Evolutionary conservation across 1,140 invertebrate species (phyloP).

Genomic region (Sitobion miscanthi): DNA sequence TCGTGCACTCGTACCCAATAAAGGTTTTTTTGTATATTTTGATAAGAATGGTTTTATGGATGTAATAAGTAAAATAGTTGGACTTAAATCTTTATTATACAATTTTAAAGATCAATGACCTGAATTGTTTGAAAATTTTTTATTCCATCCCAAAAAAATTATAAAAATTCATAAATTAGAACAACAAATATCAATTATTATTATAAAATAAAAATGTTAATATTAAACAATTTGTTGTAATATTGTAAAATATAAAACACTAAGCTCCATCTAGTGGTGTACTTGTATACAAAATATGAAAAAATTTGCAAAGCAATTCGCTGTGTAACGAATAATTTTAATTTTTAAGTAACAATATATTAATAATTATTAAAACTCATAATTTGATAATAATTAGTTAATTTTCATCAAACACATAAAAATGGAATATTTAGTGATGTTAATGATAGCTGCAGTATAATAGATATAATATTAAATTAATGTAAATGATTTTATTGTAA

Average conservation of each 20-base stretch:
- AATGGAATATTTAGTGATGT: not conserved
- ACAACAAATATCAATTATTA: not conserved
- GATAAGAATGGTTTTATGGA: too few species aligned
- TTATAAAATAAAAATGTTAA: not conserved
- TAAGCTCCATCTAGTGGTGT: constrained; percentile 13
- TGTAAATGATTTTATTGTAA: not conserved
- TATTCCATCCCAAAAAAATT: not conserved
- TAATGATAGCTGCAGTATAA: not conserved
- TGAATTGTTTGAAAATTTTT: not conserved
- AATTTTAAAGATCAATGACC: too few species aligned
- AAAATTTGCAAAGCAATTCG: not conserved
- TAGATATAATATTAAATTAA: too few species aligned
- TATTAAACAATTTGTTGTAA: not conserved
- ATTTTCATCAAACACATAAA: not conserved
- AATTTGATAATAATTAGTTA: not conserved
- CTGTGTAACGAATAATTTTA: too few species aligned
- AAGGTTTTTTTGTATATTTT: too few species aligned
- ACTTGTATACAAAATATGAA: not conserved
- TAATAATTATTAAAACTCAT: not conserved
- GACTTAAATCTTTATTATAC: too few species aligned
- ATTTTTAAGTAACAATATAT: not conserved
- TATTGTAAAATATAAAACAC: not conserved
- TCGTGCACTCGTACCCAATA: too few species aligned
- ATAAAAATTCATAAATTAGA: too few species aligned
- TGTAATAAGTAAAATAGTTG: too few species aligned